Conservation (phyloP, 2,113 vertebrate genomes). For the Tor tambroides region DNA sequence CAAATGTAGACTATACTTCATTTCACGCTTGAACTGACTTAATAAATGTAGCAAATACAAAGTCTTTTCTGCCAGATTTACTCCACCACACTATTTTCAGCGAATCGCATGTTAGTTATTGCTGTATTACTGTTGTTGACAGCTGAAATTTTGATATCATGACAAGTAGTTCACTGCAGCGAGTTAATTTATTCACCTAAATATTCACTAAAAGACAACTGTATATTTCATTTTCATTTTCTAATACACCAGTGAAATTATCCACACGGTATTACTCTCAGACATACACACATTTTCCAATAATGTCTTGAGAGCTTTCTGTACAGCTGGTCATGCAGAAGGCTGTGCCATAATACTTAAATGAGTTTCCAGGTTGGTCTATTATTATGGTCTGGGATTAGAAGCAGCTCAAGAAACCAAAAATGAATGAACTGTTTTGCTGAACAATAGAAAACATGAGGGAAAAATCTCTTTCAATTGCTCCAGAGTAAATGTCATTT, state of each 20-base stretch:
- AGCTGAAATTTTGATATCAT: too few relatives aligned
- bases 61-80: too few relatives aligned
- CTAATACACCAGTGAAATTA: neutral
- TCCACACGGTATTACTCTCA: neutral
- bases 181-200: too few relatives aligned
- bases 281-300: neutral
- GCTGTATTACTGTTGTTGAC: too few relatives aligned
- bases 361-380: neutral
- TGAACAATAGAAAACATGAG: neutral
- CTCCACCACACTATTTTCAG: too few relatives aligned
- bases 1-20: too few relatives aligned
- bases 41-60: too few relatives aligned
- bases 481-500: neutral
- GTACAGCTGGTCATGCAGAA: neutral
- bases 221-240: neutral
- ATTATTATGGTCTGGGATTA: conserved; percentile 1
- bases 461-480: neutral
- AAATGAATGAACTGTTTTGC: neutral
- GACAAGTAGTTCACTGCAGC: too few relatives aligned
- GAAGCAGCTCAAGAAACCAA: neutral
- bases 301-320: neutral
- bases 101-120: too few relatives aligned
- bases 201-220: neutral
- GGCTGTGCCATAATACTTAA: neutral
- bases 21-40: too few relatives aligned